Evolutionary conservation across 1,140 invertebrate genomes (phyloP), one percentile per base, ranked within the genome.

Genomic region (Zaprionus gabonicus): DNA sequence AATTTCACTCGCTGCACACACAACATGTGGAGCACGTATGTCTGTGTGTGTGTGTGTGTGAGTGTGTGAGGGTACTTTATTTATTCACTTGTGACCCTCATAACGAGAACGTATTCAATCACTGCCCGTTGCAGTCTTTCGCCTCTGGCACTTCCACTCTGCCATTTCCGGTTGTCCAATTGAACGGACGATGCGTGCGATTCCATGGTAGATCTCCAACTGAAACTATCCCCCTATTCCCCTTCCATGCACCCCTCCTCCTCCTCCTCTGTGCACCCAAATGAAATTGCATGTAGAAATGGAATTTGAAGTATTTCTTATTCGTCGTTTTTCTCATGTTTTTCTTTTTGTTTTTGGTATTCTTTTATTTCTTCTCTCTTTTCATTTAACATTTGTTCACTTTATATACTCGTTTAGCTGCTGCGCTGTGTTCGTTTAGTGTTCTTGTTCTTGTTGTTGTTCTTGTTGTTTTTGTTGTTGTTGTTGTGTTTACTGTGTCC

Each of bases 401-500:
- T 86, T 87, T 80, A 86, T 80, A 86, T 87, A 69, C 73, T 81
- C 81, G 81, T 67, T 64, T 88, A 65, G 75, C 72, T 86, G 78
- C 68, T 82, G 67, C 60, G n/a, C 78, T 84, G 77, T 56, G 17
- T 66, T 53, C 46, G 44, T 53, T 64, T 58, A 31, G 3, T 68
- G 56, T 38, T 7, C 7, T 41, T 60, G 9, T 41, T 60, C 25
- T 7, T 57, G 58, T 79, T 64, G 15, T 49, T 60, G 71, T 78
- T 59, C 28, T 66, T 62, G 49, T 76, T 69, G n/a, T n/a, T n/a
- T n/a, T n/a, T n/a, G n/a, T n/a, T n/a, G n/a, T n/a, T n/a, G n/a
- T n/a, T n/a, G 64, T 76, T 84, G 70, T 76, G 70, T 59, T 82
- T 86, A 63, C 53, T 74, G 64, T 74, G 63, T 38, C 56, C 60